A percentile compares a stretch with the other conserved stretches of the same genome.
phyloP scores from a whole-genome alignment of 2,888 invertebrate genomes.

The Tyria jacobaeae region DNA sequence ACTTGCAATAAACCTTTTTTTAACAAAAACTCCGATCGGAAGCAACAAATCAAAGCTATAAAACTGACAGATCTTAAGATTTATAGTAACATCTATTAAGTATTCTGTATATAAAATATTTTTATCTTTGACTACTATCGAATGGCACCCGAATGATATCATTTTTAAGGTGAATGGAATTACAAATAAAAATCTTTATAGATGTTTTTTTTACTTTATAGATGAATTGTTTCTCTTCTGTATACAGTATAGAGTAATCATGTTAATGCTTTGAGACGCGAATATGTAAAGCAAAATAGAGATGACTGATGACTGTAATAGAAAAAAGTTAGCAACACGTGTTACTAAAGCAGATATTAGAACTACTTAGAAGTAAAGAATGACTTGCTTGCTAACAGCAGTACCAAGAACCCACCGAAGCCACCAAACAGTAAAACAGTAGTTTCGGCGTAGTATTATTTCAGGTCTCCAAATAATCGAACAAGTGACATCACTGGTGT shows the following conservation, averaged over 20 bases:
- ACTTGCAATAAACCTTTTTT: background rate
- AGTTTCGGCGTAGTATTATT: no score
- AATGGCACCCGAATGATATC: slow-evolving; percentile 45
- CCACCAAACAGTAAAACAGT: background rate
- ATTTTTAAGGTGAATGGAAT: slow-evolving; percentile 43
- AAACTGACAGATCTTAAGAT: slow-evolving; percentile 17
- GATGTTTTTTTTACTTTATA: no score
- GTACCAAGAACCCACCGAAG: background rate
- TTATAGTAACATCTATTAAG: slow-evolving; percentile 4
- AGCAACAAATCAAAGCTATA: slow-evolving; percentile 36
- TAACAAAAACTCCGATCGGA: slow-evolving; percentile 27
- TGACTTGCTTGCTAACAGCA: no score
- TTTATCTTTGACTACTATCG: no score
- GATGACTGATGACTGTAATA: no score
- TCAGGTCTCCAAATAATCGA: no score
- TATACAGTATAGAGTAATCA: background rate
- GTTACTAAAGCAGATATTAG: no score
- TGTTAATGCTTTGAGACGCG: background rate
- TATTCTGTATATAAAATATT: background rate
- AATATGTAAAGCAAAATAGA: background rate
- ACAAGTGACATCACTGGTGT: no score
- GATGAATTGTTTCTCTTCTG: slow-evolving; percentile 10
- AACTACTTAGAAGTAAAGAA: no score
- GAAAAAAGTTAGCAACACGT: no score
- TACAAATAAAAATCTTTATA: slow-evolving; percentile 11